Percentiles rank a stretch among this genome's conserved stretches.
phyloP scores from a whole-genome alignment of 2,888 invertebrate species.

The Esperia sulphurella region DNA sequence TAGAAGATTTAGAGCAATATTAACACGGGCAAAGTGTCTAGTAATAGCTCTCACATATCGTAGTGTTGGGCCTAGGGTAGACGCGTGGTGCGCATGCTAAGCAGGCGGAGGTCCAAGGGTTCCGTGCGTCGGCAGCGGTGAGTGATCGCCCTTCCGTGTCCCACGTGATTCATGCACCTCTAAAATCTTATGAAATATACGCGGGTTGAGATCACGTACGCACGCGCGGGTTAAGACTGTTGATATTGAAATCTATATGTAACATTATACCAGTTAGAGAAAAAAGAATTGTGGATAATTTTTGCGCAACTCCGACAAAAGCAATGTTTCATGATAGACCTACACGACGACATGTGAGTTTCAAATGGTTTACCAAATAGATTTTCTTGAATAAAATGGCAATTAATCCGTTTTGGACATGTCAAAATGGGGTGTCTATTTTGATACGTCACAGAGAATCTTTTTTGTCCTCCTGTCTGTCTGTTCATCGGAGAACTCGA shows the following conservation, averaged over 20 bases:
- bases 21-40: conserved; percentile 78
- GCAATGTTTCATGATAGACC: neutral
- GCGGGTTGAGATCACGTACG: conserved; percentile 72
- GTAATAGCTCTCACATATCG: conserved; percentile 80
- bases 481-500: too few species aligned
- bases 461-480: too few species aligned
- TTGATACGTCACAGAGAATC: too few species aligned
- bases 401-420: too few species aligned
- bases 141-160: conserved; percentile 76
- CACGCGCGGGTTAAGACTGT: conserved; percentile 73
- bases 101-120: conserved; percentile 67
- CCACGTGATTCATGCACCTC: conserved; percentile 78
- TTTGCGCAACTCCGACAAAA: neutral
- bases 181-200: conserved; percentile 80
- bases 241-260: conserved; percentile 78
- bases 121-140: conserved; percentile 59
- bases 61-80: conserved; percentile 72
- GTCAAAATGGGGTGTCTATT: too few species aligned
- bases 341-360: too few species aligned
- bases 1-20: conserved; percentile 74
- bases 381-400: too few species aligned
- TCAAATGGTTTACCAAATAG: too few species aligned
- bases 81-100: conserved; percentile 69
- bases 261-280: conserved; percentile 51
- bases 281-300: conserved; percentile 11